Evolutionary conservation across 2,888 invertebrate genomes (phyloP), one percentile per base, ranked within the genome.

Genomic region (Gymnocheta viridis): DNA sequence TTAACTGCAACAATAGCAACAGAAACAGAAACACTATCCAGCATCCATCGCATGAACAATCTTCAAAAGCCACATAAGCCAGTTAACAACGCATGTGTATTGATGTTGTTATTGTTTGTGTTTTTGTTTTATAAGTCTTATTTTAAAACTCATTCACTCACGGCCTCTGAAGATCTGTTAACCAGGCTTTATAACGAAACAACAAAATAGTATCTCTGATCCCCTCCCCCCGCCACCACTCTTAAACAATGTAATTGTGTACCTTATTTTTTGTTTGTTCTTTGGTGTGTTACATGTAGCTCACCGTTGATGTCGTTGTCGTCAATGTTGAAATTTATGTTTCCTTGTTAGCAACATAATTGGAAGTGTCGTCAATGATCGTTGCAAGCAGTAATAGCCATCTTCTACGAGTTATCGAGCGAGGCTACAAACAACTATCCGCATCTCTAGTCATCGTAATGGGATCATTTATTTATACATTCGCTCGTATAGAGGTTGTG

Each of bases 351-450:
- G 85, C 85, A 85, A 86, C 87, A 86, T 87, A 87, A 87, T 87
- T 87, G 87, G 86, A 87, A 87, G 87, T 87, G 87, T 87, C 87
- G 86, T 87, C 86, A 86, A 86, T 87, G 87, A 82, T 82, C 83
- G 86, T 86, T 69, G 85, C 82, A 76, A 80, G 74, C 82, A 76
- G 79, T 79, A 84, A 81, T 73, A 67, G 82, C 67, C 58, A 82
- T 81, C 81, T 81, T 72, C 64, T 64, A n/a, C 64, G 27, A 79
- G 35, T 54, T 44, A 79, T 64, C 54, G 54, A 81, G 51, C 29
- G 51, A 76, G 54, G 49, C 19, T 29, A 27, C 41, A 44, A 67
- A 73, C 64, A 41, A 58, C 29, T 51, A 70, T 64, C 24, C 81
- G 41, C 67, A 73, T 73, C 76, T 73, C 67, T 69, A 78, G 62